Evolutionary conservation across 2,797 vertebrate genomes (phyloP), one percentile per base, ranked within the genome.

Genomic region (Oceanodroma leucorhoa): DNA sequence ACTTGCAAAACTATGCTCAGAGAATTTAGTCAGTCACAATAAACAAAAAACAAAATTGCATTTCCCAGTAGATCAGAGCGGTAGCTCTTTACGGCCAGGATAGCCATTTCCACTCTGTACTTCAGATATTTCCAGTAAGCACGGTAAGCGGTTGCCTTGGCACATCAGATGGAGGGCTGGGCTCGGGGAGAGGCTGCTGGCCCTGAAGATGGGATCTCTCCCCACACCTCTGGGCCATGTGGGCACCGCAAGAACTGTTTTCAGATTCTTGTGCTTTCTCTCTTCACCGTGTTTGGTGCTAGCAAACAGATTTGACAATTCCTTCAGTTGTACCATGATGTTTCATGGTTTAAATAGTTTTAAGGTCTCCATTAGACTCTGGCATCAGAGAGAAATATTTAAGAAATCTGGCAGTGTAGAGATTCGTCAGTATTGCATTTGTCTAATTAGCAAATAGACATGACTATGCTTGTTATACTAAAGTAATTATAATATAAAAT

Each of bases 171-270:
- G 32, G 51, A 86, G 36, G 19, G 13, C 7, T 80, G 62, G 45
- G 16, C 50, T 64, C 30, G 26, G 6, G 15, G 69, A 60, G 34
- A 60, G 11, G 32, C 51, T 65, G 26, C 26, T 64, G 6, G 26
- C 36, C 50, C 17, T 58, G 51, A n/a, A 58, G 30, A 19, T 6
- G 34, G 14, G 14, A 27, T 41, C 27, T 80, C 22, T 71, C 60
- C 40, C 0, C 1, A 26, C 2, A 6, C 26, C 10, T 54, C 24
- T 29, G 36, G 34, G 27, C 53, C n/a, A 5, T 5, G 18, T 10
- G 15, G 38, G 38, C 19, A 27, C 26, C n/a, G 30, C 18, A 34
- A 41, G 43, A 46, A 36, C 2, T 0, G 2, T 58, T 57, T 57
- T 64, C 16, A 26, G 55, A 16, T 53, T 58, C 45, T 58, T 62